Percentiles rank a stretch among this genome's conserved stretches.
phyloP scores from a whole-genome alignment of 2,888 invertebrate species.

The Helobdella robusta region DNA sequence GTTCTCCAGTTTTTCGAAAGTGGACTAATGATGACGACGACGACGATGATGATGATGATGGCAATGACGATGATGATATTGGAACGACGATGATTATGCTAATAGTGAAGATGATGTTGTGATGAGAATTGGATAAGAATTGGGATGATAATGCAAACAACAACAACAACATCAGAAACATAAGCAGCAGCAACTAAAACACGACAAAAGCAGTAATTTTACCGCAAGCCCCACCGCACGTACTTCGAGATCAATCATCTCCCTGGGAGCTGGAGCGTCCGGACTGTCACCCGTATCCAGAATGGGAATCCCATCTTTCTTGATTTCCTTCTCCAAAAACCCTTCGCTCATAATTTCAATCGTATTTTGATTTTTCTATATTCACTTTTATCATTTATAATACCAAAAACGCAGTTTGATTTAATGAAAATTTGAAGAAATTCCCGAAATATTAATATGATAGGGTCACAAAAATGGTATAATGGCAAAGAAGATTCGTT shows the following conservation, averaged over 20 bases:
- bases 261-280: slow-evolving; percentile 93
- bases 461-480: too few relatives aligned
- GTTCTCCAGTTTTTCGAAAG: slow-evolving; percentile 91
- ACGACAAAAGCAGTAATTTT: not conserved
- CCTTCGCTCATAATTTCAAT: slow-evolving; percentile 47
- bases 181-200: not conserved
- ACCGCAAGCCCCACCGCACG: too few relatives aligned
- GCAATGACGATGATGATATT: slow-evolving; percentile 1
- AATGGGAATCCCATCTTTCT: slow-evolving; percentile 94
- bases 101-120: not conserved
- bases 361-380: too few relatives aligned
- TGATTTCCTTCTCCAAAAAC: slow-evolving; percentile 93
- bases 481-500: too few relatives aligned
- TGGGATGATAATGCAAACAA: too few relatives aligned
- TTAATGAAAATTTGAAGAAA: too few relatives aligned
- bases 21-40: slow-evolving; percentile 52
- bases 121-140: too few relatives aligned
- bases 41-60: slow-evolving; percentile 4
- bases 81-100: not conserved
- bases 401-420: too few relatives aligned
- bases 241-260: slow-evolving; percentile 54
- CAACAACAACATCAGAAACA: too few relatives aligned
- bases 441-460: too few relatives aligned
- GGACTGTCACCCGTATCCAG: slow-evolving; percentile 95
- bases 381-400: too few relatives aligned